Evolutionary conservation across 30 jellyfish, hydroid and myxozoan genomes (phyloP).

Genomic region (Phacellophora camtschatica): DNA sequence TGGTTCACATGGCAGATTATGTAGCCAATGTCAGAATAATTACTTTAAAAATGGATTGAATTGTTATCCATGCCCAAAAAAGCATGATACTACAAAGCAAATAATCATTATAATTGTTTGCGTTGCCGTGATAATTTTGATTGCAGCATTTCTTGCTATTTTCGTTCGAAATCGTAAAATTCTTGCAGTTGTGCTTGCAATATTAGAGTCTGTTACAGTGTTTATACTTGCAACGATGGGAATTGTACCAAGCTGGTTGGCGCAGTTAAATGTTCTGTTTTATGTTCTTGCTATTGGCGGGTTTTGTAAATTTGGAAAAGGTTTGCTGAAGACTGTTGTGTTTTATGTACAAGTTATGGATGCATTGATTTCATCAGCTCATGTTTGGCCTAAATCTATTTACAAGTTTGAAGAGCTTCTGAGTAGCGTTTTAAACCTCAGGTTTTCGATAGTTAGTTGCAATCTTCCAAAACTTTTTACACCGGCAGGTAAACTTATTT

Average conservation of each 20-base stretch:
- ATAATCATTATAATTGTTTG: background rate
- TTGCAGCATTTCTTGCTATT: conserved; percentile 9
- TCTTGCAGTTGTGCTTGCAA: conserved; percentile 16
- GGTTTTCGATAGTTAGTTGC: conserved; percentile 44
- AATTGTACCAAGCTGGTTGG: conserved; percentile 63
- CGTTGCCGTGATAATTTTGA: background rate
- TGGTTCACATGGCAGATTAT: conserved; percentile 40
- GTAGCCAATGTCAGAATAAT: conserved; percentile 51
- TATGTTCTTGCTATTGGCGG: conserved; percentile 51
- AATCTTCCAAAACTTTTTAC: conserved; percentile 14
- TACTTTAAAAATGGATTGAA: conserved; percentile 14
- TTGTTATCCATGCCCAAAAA: conserved; percentile 32
- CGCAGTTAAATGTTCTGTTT: conserved; percentile 16
- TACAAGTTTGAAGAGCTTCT: conserved; percentile 16
- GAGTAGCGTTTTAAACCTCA: conserved; percentile 37
- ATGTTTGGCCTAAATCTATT: conserved; percentile 54
- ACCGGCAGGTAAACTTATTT: conserved; percentile 1
- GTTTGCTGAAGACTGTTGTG: conserved; percentile 44
- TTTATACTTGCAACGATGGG: conserved; percentile 38
- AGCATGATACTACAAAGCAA: background rate
- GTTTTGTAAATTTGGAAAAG: conserved; percentile 44
- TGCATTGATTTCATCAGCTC: conserved; percentile 45
- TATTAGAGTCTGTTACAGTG: conserved; percentile 13
- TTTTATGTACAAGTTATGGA: conserved; percentile 53
- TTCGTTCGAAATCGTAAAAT: background rate